phyloP scores from a whole-genome alignment of 2,113 vertebrate genomes.

The Rhea americana region DNA sequence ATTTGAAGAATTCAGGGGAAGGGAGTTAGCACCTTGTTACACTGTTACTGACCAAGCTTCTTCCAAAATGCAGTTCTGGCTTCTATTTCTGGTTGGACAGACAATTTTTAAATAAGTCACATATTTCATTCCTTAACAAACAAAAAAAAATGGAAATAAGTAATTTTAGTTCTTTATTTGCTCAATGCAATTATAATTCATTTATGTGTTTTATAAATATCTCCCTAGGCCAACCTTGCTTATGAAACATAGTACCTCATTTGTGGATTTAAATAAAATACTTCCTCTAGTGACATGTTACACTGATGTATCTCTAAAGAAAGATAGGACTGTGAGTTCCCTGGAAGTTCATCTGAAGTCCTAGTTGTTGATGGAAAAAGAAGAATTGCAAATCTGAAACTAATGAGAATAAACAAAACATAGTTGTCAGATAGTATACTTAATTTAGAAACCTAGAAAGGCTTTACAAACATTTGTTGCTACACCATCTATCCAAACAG shows the following conservation, averaged over 20 bases:
- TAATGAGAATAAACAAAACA: neutral
- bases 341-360: neutral
- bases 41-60: neutral
- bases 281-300: neutral
- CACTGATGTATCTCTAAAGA: neutral
- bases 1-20: neutral
- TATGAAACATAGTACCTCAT: neutral
- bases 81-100: neutral
- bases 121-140: conserved; percentile 22
- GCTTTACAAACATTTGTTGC: neutral
- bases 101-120: conserved; percentile 19
- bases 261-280: conserved; percentile 10
- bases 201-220: neutral
- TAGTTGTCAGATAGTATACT: neutral
- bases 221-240: neutral
- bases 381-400: neutral
- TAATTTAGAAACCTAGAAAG: neutral
- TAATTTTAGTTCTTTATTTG: too few species aligned
- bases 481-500: neutral
- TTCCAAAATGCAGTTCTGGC: neutral
- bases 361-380: neutral
- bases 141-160: too few species aligned
- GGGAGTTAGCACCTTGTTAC: neutral
- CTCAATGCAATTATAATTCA: conserved; percentile 15
- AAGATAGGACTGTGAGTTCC: neutral